Evolutionary conservation across 2,888 invertebrate species (phyloP), one percentile per base, ranked within the genome.

Genomic region (Cryptosula pallasiana): DNA sequence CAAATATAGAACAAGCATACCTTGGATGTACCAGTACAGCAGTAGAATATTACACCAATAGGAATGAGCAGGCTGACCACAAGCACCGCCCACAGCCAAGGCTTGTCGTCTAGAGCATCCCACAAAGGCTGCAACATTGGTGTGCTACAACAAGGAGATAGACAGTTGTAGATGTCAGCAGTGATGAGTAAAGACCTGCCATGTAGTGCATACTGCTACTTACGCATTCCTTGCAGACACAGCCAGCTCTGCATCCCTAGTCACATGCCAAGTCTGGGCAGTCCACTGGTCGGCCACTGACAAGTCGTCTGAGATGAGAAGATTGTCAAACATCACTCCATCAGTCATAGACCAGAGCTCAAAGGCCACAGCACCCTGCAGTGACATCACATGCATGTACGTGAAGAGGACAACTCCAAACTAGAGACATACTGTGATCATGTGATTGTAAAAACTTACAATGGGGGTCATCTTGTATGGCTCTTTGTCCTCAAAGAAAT

Each of bases 291-390:
- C 88, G 0, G 95, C 94, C 0, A 91, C 88, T 0, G 85, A 86
- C 73, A 89, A 86, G 79, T 93, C 91, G 83, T 97, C 94, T 0
- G 96, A 92, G 73, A 99, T 88, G 74, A 99, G 87, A 72, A 99
- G 88, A 86, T 98, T 98, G 87, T 99, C 99, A 86, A 99, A 99
- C 73, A 95, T 87, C 78, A 99, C 92, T 79, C 90, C 89, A 75
- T 93, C 91, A 0, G 95, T 94, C 95, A 99, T 98, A 2, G 98
- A 95, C 99, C 99, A 99, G 75, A 99, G 87, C 85, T 99, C 99
- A 83, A 99, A 90, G 25, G 98, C 99, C 72, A 99, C 88, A 27
- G 97, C 95, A 81, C 89, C 88, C 95, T 95, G 81, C 27, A 77
- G 77, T 25, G 29, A 63, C 29, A 45, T 45, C n/a, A n/a, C n/a